Conservation (phyloP, 2,888 invertebrate species). For the Ceratothoa steindachneri region DNA sequence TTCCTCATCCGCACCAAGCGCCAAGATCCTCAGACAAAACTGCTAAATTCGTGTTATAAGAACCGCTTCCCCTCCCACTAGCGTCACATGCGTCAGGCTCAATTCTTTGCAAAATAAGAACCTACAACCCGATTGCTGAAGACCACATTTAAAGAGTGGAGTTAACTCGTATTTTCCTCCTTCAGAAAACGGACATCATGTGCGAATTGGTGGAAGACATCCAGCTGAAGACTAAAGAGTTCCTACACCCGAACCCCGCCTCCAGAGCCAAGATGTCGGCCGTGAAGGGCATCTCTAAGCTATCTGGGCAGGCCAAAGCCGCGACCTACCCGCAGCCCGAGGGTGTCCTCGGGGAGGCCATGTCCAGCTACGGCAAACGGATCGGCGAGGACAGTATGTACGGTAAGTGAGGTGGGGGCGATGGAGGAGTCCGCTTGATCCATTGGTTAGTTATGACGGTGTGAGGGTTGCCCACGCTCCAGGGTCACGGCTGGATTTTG, state of each 20-base stretch:
- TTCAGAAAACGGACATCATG: conserved; percentile 95
- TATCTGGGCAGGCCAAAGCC: conserved; percentile 93
- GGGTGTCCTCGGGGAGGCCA: conserved; percentile 92
- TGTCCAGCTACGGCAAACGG: conserved; percentile 90
- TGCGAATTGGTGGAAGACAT: conserved; percentile 94
- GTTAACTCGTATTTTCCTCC: conserved; percentile 24
- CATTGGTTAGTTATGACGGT: background rate
- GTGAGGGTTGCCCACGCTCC: background rate
- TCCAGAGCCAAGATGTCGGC: conserved; percentile 92
- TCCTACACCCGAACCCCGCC: conserved; percentile 97
- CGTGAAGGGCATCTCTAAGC: conserved; percentile 87
- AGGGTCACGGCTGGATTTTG: background rate
- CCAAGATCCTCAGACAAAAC: too few relatives aligned
- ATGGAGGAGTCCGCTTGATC: conserved; percentile 21
- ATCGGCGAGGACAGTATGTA: conserved; percentile 76
- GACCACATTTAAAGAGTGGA: background rate
- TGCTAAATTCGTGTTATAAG: too few relatives aligned
- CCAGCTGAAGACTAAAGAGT: conserved; percentile 95
- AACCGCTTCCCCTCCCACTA: too few relatives aligned
- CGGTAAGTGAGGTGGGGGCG: conserved; percentile 26
- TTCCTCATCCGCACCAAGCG: too few relatives aligned
- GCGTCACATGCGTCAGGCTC: too few relatives aligned
- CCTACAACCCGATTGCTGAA: background rate
- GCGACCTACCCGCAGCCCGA: conserved; percentile 98
- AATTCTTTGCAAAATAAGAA: too few relatives aligned